Evolutionary conservation across 2,113 vertebrate species (phyloP).

Genomic region (Hipposideros armiger): DNA sequence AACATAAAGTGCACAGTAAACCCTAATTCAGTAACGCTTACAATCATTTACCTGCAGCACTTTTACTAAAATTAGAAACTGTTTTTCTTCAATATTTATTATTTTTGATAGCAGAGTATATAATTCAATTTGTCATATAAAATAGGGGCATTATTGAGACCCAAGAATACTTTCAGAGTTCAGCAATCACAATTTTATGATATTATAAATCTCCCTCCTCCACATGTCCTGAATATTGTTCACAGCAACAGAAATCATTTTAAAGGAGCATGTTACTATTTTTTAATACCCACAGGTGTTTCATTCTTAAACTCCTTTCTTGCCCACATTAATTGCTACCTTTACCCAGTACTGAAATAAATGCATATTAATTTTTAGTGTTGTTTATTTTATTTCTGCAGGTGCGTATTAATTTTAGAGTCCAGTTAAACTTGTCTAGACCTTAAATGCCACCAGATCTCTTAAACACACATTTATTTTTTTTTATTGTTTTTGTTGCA

Average conservation of each 20-base stretch:
- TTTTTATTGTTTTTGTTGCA: slow-evolving; percentile 84
- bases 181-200: slow-evolving; percentile 78
- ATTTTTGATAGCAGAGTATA: slow-evolving; percentile 66
- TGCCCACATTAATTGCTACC: slow-evolving; percentile 69
- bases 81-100: slow-evolving; percentile 62
- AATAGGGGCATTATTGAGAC: slow-evolving; percentile 70
- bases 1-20: neutral
- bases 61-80: slow-evolving; percentile 53
- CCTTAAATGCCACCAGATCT: slow-evolving; percentile 80
- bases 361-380: slow-evolving; percentile 84
- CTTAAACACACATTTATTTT: slow-evolving; percentile 80
- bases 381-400: slow-evolving; percentile 85
- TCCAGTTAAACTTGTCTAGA: slow-evolving; percentile 83
- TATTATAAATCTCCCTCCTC: slow-evolving; percentile 79
- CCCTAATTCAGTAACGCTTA: neutral
- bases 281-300: slow-evolving; percentile 85
- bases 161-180: slow-evolving; percentile 12
- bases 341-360: slow-evolving; percentile 77
- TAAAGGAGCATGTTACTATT: slow-evolving; percentile 69
- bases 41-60: neutral
- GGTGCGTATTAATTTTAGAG: slow-evolving; percentile 82
- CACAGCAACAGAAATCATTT: slow-evolving; percentile 70
- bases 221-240: slow-evolving; percentile 76
- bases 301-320: slow-evolving; percentile 75
- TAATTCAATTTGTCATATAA: slow-evolving; percentile 69